Base-by-base conservation (phyloP, 2,797 vertebrate genomes). In the Lepus oiostolus region DNA sequence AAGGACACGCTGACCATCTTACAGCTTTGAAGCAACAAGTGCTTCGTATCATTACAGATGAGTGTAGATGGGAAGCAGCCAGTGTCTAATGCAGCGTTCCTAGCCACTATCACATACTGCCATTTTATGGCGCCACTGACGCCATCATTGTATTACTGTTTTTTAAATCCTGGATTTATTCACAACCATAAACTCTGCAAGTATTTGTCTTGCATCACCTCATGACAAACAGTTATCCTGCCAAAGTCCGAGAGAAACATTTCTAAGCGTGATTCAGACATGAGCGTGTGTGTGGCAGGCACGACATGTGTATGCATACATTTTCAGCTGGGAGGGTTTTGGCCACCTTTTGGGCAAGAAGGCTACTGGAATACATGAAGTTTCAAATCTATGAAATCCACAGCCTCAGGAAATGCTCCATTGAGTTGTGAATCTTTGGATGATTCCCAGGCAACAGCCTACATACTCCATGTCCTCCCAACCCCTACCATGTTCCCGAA, bases 261-360 rank as follows among this genome's bases (percentile, higher is more conserved):
- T 35, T 92, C 50, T 30, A 68, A 38, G 24, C 24, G 9, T 65
- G 6, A 21, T 35, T 63, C 76, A 63, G 28, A 22, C 54, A 77
- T 7, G 11, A 21, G 32, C 3, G 14, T 17, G 30, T 9, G 2
- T 19, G 32, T 58, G 70, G 63, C 14, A 12, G 7, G 10, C 10
- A 35, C 2, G 12, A 70, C 0, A 17, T 35, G 13, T 32, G 16
- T 5, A 19, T 30, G 12, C 32, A n/a, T 9, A 0, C 19, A 22
- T 71, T 24, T 71, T 84, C 74, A 24, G 5, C 3, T 21, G 22
- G 35, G 30, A 35, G 47, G 42, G 24, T 32, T 16, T 63, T 7
- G 58, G 63, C 24, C 47, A 32, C 67, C 26, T 72, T 38, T 60
- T 38, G 21, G 16, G 47, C 7, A 83, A 67, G 26, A n/a, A 5